Conservation (phyloP, 1,140 invertebrate species). For the Achatina immaculata region DNA sequence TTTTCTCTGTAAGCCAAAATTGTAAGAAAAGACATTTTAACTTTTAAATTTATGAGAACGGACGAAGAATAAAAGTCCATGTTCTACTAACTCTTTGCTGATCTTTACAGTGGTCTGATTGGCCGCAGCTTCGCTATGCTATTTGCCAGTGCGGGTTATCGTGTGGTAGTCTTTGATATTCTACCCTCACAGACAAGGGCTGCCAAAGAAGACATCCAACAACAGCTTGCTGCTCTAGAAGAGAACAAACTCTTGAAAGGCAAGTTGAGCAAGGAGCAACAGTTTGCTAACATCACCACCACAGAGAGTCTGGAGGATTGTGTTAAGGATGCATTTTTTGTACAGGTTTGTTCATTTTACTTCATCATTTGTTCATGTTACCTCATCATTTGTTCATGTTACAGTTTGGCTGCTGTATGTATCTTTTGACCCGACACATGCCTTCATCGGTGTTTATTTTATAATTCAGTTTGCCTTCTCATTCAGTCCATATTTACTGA, state of each 20-base stretch:
- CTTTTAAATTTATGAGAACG: too few species aligned
- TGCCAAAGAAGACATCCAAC: slow-evolving; percentile 81
- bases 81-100: too few species aligned
- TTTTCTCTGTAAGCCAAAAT: too few species aligned
- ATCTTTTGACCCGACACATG: too few species aligned
- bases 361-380: not conserved
- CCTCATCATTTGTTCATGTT: too few species aligned
- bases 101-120: slow-evolving; percentile 83
- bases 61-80: too few species aligned
- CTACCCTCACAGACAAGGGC: slow-evolving; percentile 78
- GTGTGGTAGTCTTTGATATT: slow-evolving; percentile 88
- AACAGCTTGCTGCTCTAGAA: slow-evolving; percentile 82
- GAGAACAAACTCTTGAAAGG: slow-evolving; percentile 78
- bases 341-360: slow-evolving; percentile 75
- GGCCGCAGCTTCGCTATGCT: slow-evolving; percentile 96
- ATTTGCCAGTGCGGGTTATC: slow-evolving; percentile 91
- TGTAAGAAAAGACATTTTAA: too few species aligned
- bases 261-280: slow-evolving; percentile 79
- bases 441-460: too few species aligned
- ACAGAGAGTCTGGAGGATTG: slow-evolving; percentile 63
- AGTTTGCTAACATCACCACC: slow-evolving; percentile 80
- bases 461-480: too few species aligned
- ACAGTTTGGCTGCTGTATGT: too few species aligned
- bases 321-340: slow-evolving; percentile 79
- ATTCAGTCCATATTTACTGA: too few species aligned